Conservation (phyloP, 2,797 vertebrate species). For the Delichon dasypus region DNA sequence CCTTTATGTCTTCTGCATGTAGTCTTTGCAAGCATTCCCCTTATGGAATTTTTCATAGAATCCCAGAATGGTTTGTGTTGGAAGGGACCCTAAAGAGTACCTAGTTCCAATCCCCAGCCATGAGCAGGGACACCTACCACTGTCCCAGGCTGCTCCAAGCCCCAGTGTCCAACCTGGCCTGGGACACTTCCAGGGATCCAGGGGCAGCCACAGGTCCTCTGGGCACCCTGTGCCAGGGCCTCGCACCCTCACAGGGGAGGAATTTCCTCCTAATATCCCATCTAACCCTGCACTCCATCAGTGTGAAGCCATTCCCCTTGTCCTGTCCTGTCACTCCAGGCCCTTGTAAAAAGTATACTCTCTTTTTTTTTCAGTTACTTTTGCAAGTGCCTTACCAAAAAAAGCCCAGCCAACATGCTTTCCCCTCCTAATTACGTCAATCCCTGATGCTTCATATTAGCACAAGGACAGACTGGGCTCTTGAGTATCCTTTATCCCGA, state of each 20-base stretch:
- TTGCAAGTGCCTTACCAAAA: background rate
- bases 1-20: background rate
- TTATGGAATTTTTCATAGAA: background rate
- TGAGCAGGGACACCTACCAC: background rate
- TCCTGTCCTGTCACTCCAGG: background rate
- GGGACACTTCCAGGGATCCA: background rate
- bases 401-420: rapidly evolving
- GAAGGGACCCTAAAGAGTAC: background rate
- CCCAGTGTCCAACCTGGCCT: background rate
- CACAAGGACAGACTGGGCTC: background rate
- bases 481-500: background rate
- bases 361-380: rapidly evolving
- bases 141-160: background rate
- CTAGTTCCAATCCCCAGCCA: background rate
- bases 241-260: background rate
- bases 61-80: background rate
- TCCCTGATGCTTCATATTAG: background rate
- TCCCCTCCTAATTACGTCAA: rapidly evolving
- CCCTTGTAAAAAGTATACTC: background rate
- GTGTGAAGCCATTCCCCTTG: background rate
- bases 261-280: background rate
- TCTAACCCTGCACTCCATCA: background rate
- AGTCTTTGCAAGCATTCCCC: background rate
- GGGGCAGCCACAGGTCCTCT: background rate
- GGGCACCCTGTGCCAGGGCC: background rate